Evolutionary conservation across 2,113 vertebrate species (phyloP).

Genomic region (Urocitellus parryii): DNA sequence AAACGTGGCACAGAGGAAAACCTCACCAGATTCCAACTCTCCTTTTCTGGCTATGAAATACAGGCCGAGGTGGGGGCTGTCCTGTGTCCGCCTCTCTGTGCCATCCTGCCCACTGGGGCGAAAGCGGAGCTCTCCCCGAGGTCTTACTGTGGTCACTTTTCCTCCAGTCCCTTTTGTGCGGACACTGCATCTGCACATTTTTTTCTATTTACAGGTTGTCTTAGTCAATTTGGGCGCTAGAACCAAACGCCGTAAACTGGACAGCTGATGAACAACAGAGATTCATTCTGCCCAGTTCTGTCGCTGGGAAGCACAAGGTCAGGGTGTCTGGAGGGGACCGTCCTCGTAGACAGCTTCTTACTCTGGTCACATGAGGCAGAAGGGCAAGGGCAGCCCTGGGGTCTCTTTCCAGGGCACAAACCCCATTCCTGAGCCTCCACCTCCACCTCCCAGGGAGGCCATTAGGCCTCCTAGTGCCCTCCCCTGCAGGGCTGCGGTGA

Average conservation of each 20-base stretch:
- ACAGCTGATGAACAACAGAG: not conserved
- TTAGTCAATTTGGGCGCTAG: not conserved
- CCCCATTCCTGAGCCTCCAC: no score
- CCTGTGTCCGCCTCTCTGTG: no score
- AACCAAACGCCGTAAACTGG: not conserved
- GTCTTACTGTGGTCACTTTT: not conserved
- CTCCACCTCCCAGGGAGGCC: no score
- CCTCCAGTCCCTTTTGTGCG: not conserved
- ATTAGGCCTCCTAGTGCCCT: no score
- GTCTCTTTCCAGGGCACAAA: not conserved
- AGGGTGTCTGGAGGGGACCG: no score
- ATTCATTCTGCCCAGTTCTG: not conserved
- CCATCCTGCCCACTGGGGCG: not conserved
- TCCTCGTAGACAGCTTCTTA: not conserved
- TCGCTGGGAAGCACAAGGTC: not conserved
- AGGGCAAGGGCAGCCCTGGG: accelerated
- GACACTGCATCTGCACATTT: not conserved
- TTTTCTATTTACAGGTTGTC: not conserved
- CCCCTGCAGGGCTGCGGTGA: no score
- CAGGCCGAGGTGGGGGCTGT: no score
- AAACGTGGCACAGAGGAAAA: not conserved
- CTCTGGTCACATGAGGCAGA: not conserved
- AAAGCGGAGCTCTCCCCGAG: not conserved
- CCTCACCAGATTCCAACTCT: no score
- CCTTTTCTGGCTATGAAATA: no score